Percentiles rank a stretch among this genome's conserved stretches.
These are phyloP conservation scores for Piezodorus guildinii DNA, from an alignment of 1,140 invertebrate genomes.

Conservation along the genomic window DNA sequence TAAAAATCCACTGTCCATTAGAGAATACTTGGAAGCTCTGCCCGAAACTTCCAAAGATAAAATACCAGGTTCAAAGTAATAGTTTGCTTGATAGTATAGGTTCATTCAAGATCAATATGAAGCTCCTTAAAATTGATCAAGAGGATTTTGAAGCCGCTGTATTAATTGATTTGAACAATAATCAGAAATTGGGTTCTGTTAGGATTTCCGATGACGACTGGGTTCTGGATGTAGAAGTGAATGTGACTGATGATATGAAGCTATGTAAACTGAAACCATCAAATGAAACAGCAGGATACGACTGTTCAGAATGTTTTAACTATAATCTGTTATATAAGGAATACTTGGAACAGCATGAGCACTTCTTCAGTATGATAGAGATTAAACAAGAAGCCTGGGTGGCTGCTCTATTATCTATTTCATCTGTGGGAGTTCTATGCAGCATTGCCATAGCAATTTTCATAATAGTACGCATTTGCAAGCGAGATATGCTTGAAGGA, in stretches of 20 bases:
- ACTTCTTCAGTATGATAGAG: constrained; percentile 20
- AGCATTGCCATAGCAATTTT: constrained; percentile 38
- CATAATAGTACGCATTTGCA: constrained; percentile 40
- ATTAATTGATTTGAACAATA: constrained; percentile 12
- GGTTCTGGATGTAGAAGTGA: constrained; percentile 16
- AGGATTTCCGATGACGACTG: constrained; percentile 17
- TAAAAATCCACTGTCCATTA: constrained; percentile 17
- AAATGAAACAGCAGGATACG: constrained; percentile 16
- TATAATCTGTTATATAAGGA: constrained; percentile 21
- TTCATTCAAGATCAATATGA: constrained; percentile 2
- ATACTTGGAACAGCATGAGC: constrained; percentile 16
- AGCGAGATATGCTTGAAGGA: constrained; percentile 41
- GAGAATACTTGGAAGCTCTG: constrained; percentile 11
- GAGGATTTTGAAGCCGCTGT: constrained; percentile 21
- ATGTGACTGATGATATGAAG: constrained; percentile 13
- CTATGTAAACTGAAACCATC: constrained; percentile 17
- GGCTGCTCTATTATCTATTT: constrained; percentile 37
- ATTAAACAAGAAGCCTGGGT: constrained; percentile 37
- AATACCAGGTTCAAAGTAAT: neutral
- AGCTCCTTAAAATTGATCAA: constrained; percentile 2
- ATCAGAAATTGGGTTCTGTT: constrained; percentile 13
- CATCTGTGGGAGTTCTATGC: constrained; percentile 36
- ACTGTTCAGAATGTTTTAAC: constrained; percentile 25
- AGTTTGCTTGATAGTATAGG: neutral
- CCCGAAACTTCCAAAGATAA: constrained; percentile 5